These are phyloP conservation scores for Turnix velox DNA, from an alignment of 2,113 vertebrate genomes.

Conservation along the genomic window DNA sequence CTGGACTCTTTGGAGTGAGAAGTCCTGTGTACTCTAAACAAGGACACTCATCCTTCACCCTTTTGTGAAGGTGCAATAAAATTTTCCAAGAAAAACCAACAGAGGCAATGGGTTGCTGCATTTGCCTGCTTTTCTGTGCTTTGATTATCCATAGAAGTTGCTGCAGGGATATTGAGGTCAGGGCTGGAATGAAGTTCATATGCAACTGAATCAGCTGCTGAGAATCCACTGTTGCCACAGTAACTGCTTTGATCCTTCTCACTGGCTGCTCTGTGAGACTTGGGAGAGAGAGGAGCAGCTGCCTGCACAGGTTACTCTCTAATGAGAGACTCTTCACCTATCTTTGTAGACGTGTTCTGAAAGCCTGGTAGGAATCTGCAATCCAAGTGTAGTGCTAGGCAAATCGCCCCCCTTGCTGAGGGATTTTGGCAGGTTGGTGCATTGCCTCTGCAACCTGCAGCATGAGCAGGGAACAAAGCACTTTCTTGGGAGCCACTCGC, in stretches of 20 bases:
- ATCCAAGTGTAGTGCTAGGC: neutral
- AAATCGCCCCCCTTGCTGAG: neutral
- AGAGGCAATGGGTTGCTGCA: neutral
- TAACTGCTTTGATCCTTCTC: conserved; percentile 46
- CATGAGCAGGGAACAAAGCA: neutral
- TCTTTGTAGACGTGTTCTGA: neutral
- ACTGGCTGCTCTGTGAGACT: neutral
- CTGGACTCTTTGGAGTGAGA: neutral
- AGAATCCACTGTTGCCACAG: conserved; percentile 26
- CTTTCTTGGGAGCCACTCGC: neutral
- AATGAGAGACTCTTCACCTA: neutral
- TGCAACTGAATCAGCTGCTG: conserved; percentile 5
- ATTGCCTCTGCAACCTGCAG: neutral
- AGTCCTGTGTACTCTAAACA: neutral
- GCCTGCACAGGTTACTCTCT: neutral
- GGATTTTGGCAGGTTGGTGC: neutral
- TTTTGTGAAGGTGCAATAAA: neutral
- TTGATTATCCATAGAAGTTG: neutral
- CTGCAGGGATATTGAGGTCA: neutral
- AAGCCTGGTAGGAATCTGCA: neutral
- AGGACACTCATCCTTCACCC: neutral
- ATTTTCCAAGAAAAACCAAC: neutral
- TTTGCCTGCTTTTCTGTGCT: neutral
- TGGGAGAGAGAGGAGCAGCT: neutral
- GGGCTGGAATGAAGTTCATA: neutral